These are phyloP conservation scores for Oxycera nigricornis DNA, from an alignment of 2,888 invertebrate species.

Conservation along the genomic window DNA sequence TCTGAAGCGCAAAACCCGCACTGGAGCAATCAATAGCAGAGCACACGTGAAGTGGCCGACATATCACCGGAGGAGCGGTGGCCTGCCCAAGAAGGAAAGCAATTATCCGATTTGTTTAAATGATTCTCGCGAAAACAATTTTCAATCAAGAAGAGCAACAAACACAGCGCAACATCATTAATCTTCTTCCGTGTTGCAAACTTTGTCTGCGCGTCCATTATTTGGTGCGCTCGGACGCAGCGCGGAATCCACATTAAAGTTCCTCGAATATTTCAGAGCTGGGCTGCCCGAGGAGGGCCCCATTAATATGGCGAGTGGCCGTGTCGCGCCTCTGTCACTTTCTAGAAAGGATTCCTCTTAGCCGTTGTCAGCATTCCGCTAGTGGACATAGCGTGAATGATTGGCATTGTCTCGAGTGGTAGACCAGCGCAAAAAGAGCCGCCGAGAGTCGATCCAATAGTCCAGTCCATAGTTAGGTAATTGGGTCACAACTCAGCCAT, in stretches of 20 bases:
- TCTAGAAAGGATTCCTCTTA: conserved; percentile 28
- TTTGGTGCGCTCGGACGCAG: conserved; percentile 19
- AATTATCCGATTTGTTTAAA: conserved; percentile 24
- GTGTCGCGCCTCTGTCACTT: conserved; percentile 28
- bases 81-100: not conserved
- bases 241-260: not conserved
- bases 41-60: not conserved
- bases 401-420: conserved; percentile 30
- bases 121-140: conserved; percentile 8
- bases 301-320: not conserved
- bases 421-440: conserved; percentile 35
- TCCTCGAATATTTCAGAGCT: not conserved
- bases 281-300: not conserved
- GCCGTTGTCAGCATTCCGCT: not conserved
- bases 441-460: not conserved
- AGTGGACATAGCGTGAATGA: conserved; percentile 27
- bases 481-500: conserved; percentile 35
- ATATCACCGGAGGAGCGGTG: not conserved
- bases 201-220: not conserved
- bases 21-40: no score
- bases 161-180: not conserved
- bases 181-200: conserved; percentile 31
- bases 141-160: not conserved
- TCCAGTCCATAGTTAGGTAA: conserved; percentile 24
- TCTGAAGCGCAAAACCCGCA: not conserved